Conservation (phyloP, 2,113 vertebrate species). For the Proterorhinus semilunaris region DNA sequence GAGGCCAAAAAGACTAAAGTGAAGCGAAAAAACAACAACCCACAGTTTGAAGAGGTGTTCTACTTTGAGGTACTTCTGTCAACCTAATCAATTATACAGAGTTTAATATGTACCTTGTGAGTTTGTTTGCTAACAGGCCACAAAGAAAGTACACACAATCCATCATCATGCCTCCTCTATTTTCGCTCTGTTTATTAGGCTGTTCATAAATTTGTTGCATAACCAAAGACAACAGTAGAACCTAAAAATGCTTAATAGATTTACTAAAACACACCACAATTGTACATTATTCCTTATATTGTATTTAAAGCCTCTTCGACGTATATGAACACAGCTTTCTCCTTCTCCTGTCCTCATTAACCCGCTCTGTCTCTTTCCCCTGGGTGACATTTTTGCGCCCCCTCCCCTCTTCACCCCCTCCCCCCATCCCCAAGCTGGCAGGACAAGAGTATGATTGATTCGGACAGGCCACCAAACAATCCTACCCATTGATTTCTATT, state of each 20-base stretch:
- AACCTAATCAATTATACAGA: too few relatives aligned
- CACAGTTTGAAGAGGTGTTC: conserved; percentile 97
- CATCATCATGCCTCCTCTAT: too few relatives aligned
- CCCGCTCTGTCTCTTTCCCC: conserved; percentile 25
- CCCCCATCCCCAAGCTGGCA: conserved; percentile 39
- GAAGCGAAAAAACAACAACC: conserved; percentile 97
- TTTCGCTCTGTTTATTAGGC: too few relatives aligned
- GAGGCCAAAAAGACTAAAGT: conserved; percentile 98
- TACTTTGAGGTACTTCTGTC: conserved; percentile 89
- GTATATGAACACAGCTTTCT: conserved; percentile 9
- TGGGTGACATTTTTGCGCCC: conserved; percentile 48
- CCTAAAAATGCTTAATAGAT: too few relatives aligned
- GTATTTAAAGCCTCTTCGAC: conserved; percentile 20
- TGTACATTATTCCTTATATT: background rate
- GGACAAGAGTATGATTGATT: conserved; percentile 76
- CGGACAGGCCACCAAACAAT: conserved; percentile 66
- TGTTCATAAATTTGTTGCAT: too few relatives aligned
- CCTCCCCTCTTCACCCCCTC: conserved; percentile 46
- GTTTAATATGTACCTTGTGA: too few relatives aligned
- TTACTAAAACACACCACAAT: too few relatives aligned
- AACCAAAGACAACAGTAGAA: too few relatives aligned
- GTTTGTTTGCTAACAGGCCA: too few relatives aligned
- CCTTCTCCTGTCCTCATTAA: conserved; percentile 38
- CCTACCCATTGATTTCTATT: conserved; percentile 68
- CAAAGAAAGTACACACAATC: too few relatives aligned